Percentiles rank a stretch among this genome's conserved stretches.
Conservation (phyloP, 2,797 vertebrate species). For the Gymnopithys bicolor region DNA sequence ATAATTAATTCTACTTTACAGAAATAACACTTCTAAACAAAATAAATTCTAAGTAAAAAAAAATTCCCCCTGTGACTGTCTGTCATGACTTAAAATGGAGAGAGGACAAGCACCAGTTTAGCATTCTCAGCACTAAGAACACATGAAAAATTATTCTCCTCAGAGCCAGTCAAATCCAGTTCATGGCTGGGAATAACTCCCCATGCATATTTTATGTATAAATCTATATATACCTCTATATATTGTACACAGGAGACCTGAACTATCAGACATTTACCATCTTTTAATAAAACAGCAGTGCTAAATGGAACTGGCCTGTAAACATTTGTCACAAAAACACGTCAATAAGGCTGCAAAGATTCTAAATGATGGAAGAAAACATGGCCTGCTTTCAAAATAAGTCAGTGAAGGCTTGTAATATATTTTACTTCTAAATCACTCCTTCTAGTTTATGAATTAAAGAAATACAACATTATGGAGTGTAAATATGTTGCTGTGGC, state of each 20-base stretch:
- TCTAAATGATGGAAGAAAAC: slow-evolving; percentile 46
- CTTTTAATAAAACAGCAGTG: slow-evolving; percentile 63
- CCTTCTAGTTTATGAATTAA: slow-evolving; percentile 33
- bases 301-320: slow-evolving; percentile 61
- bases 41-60: slow-evolving; percentile 66
- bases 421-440: slow-evolving; percentile 50
- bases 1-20: slow-evolving; percentile 67
- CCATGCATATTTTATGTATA: slow-evolving; percentile 70
- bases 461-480: not conserved
- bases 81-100: slow-evolving; percentile 68
- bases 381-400: slow-evolving; percentile 20
- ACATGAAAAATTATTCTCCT: slow-evolving; percentile 61
- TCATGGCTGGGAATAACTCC: slow-evolving; percentile 64
- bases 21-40: slow-evolving; percentile 39
- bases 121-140: slow-evolving; percentile 45
- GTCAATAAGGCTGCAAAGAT: slow-evolving; percentile 58
- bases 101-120: slow-evolving; percentile 59
- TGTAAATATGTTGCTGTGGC: not conserved
- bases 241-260: slow-evolving; percentile 70
- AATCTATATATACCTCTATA: slow-evolving; percentile 72
- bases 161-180: slow-evolving; percentile 61
- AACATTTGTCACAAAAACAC: slow-evolving; percentile 51
- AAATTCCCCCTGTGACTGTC: slow-evolving; percentile 43
- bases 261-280: slow-evolving; percentile 73
- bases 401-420: slow-evolving; percentile 14